phyloP scores from a whole-genome alignment of 1,140 invertebrate species.

The Psix sp. region DNA sequence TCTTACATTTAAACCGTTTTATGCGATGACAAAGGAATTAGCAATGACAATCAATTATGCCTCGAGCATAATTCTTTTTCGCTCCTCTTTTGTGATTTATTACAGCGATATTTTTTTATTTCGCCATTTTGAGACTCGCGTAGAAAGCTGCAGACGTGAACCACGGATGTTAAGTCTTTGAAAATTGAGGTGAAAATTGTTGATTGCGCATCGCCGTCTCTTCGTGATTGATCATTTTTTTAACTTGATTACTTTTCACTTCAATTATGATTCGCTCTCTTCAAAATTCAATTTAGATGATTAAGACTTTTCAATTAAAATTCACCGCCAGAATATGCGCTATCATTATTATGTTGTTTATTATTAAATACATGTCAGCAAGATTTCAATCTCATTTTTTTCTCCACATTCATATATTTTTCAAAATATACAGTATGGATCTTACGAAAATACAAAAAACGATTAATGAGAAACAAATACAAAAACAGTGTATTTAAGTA shows the following conservation, averaged over 20 bases:
- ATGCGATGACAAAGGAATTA: slow-evolving; percentile 4
- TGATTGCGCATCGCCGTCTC: not conserved
- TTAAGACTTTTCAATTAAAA: not conserved
- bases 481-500: too few relatives aligned
- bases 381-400: too few relatives aligned
- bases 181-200: slow-evolving; percentile 3
- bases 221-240: slow-evolving; percentile 1
- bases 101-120: not conserved
- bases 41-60: slow-evolving; percentile 5
- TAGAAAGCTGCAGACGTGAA: not conserved
- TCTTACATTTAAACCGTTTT: not conserved
- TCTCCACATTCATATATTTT: too few relatives aligned
- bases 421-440: too few relatives aligned
- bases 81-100: slow-evolving; percentile 1
- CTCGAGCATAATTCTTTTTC: slow-evolving; percentile 1
- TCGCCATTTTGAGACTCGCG: not conserved
- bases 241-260: not conserved
- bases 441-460: too few relatives aligned
- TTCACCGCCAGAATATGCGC: too few relatives aligned
- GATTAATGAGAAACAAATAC: too few relatives aligned
- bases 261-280: not conserved
- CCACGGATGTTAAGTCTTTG: not conserved
- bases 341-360: too few relatives aligned
- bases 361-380: too few relatives aligned
- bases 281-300: not conserved